Conservation (phyloP, 2,888 invertebrate species). For the Perdita meconis region DNA sequence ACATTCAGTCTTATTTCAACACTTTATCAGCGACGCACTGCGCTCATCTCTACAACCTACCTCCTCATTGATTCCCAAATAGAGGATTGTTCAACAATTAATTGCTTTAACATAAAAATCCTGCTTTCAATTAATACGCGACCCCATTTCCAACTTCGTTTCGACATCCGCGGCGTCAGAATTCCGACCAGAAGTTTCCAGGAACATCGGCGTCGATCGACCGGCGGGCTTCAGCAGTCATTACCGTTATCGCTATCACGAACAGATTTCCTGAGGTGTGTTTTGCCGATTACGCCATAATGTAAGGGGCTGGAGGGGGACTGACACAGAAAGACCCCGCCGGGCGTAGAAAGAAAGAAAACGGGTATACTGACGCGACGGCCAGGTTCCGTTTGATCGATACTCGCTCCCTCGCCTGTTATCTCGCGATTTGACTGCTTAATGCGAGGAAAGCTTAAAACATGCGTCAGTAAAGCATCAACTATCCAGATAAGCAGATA, state of each 20-base stretch:
- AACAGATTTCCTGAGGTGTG: constrained; percentile 35
- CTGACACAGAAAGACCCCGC: not conserved
- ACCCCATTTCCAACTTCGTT: not conserved
- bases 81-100: too few relatives aligned
- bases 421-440: constrained; percentile 63
- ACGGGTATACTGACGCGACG: constrained; percentile 42
- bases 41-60: too few relatives aligned
- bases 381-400: constrained; percentile 64
- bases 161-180: not conserved
- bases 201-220: constrained; percentile 21
- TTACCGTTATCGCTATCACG: constrained; percentile 50
- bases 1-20: too few relatives aligned
- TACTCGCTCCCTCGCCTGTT: constrained; percentile 49
- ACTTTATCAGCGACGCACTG: too few relatives aligned
- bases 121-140: too few relatives aligned
- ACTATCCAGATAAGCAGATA: constrained; percentile 70
- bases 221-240: constrained; percentile 14
- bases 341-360: constrained; percentile 11
- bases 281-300: constrained; percentile 27
- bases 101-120: too few relatives aligned
- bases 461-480: constrained; percentile 71
- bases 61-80: too few relatives aligned
- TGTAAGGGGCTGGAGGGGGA: too few relatives aligned
- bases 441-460: constrained; percentile 71
- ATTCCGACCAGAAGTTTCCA: constrained; percentile 21